Evolutionary conservation across 2,113 vertebrate genomes (phyloP), one percentile per base, ranked within the genome.

Genomic region (Macquaria ambigua): DNA sequence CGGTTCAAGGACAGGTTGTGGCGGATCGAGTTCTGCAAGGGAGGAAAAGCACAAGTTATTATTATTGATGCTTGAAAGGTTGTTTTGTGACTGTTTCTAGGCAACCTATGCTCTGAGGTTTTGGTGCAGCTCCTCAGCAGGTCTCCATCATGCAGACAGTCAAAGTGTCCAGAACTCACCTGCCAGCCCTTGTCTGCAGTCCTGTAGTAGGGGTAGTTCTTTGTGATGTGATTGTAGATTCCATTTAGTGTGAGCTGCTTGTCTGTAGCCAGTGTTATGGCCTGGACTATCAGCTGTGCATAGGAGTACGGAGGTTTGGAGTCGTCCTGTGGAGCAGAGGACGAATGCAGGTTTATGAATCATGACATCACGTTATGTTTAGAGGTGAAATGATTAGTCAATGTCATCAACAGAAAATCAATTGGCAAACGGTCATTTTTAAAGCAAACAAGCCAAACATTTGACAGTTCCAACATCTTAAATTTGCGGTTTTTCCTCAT

Each of bases 111-210:
- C 55, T 12, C 9, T 48, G 46, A 48, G 46, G 46, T 14, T 50
- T 20, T 5, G 39, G 5, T 66, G 20, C 31, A 41, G 10, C n/a
- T 48, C 15, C 25, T 9, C 8, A 6, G 16, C 67, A 31, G 25
- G 25, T 69, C 28, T 31, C 28, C 28, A 31, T 31, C 28, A 31
- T 31, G 28, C 28, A n/a, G n/a, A n/a, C n/a, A 2, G 28, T 31
- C 28, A 31, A 31, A 31, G 28, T 31, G 28, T 31, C 39, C 6
- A 2, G 18, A 1, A 50, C 90, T 90, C 89, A 99, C 98, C 98
- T 99, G 98, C 98, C 98, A 99, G 96, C 98, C 98, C 95, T 99
- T 99, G 95, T 99, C 98, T 46, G 97, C 98, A 3, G 97, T 99
- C 94, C 98, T 96, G 94, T 99, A 99, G 96, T 99, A 99, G 0